Evolutionary conservation across 2,797 vertebrate species (phyloP), one percentile per base, ranked within the genome.

Genomic region (Mormyrops attenuatus): DNA sequence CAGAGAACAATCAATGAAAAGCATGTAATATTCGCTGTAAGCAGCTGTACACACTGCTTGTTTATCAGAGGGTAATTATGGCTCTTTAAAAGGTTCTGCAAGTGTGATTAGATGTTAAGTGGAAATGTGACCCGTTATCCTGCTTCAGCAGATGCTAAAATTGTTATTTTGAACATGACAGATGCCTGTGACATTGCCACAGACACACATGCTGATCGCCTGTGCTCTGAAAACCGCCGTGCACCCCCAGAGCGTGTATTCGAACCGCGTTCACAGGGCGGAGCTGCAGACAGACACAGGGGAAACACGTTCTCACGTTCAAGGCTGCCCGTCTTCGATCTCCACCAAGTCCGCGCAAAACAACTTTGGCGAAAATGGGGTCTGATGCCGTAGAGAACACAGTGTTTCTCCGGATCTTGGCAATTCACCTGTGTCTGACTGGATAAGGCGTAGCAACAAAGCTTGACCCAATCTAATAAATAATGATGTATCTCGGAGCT

Each of bases 21-120:
- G 6, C 73, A 69, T 38, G 20, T 80, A 7, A 69, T 44, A 44
- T 80, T 80, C 44, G 38, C 30, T 20, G 5, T 20, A 80, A 44
- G 38, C 15, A 80, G 38, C 73, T 80, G 73, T 44, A 11, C 7
- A 20, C 34, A 41, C 5, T 2, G 38, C 69, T 80, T 41, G 34
- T 80, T 80, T 44, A 17, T 15, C 69, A 41, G 5, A 41, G 38
- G 73, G 38, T 38, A 44, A 80, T 80, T 38, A 44, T 80, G 73
- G 34, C 38, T 38, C 13, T 80, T 80, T 44, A 20, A 80, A 41
- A 89, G 88, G 89, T 90, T 89, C 89, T 91, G 80, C 85, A 77
- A 80, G 80, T 85, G 15, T 88, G 82, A 89, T 66, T 66, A 89
- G 22, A 49, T 13, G 57, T 57, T 30, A 55, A 26, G 84, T 80